Base-by-base conservation (phyloP, 2,797 vertebrate genomes). In the Pagetopsis macropterus region DNA sequence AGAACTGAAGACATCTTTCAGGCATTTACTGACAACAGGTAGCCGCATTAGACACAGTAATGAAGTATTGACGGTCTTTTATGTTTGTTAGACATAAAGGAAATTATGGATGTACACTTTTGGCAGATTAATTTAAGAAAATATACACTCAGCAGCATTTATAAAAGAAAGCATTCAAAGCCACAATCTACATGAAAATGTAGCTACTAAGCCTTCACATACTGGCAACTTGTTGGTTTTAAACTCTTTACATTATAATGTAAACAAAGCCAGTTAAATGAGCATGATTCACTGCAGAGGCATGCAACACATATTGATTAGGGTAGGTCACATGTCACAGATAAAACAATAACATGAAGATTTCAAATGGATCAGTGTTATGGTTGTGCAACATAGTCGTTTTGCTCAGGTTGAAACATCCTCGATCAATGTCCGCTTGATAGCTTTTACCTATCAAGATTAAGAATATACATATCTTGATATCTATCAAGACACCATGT, bases 1-100 rank as follows among this genome's bases (percentile, higher is more conserved):
- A 68, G 59, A 41, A 19, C 65, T 66, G 67, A 71, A 75, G 15
- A 65, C 17, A 67, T n/a, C 41, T 68, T 43, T 3, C 67, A 67
- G 61, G 23, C 67, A 46, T 23, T 54, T 23, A 55, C 10, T 50
- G 9, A 46, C 10, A 50, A 63, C n/a, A 61, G 31, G 6, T 19
- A 14, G 27, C 21, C 31, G 5, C 13, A 60, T 64, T 54, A 51
- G 16, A 40, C 13, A 12, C 31, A 59, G 44, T 23, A 21, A 10
- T 17, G 5, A 61, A 19, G 50, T 55, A 51, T 15, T 60, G 6
- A 17, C 9, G 0, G 50, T 9, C 21, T 64, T 54, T 33, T 33
- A 31, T n/a, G 16, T 45, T 52, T 4, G 41, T 12, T 12, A 4
- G 33, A 31, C 19, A 31, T 45, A 48, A 5, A 46, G 3, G 27